These are phyloP conservation scores for Gambusia yucatana DNA, from an alignment of 2,797 vertebrate genomes.

Conservation along the genomic window DNA sequence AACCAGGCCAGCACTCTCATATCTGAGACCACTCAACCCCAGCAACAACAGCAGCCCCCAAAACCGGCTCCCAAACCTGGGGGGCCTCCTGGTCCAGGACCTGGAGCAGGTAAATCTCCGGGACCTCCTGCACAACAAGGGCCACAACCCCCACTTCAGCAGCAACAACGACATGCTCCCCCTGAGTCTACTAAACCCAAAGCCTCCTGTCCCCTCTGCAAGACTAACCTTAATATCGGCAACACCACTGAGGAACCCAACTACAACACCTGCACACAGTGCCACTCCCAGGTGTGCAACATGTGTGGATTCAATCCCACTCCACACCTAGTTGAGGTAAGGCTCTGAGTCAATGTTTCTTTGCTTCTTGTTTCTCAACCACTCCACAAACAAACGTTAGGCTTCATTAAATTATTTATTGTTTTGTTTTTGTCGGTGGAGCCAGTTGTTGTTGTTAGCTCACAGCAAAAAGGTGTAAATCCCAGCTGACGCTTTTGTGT, in stretches of 20 bases:
- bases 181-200: conserved; percentile 85
- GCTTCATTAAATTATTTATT: conserved; percentile 49
- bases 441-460: background rate
- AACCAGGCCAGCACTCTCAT: conserved; percentile 97
- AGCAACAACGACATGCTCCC: conserved; percentile 57
- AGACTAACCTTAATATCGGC: conserved; percentile 91
- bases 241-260: conserved; percentile 87
- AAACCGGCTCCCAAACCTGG: conserved; percentile 88
- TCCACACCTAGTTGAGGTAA: conserved; percentile 96
- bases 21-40: conserved; percentile 87
- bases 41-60: conserved; percentile 80
- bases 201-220: conserved; percentile 93
- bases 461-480: background rate
- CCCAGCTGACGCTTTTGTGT: background rate
- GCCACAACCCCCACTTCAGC: conserved; percentile 59
- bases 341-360: conserved; percentile 42
- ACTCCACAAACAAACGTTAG: background rate
- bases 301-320: conserved; percentile 99
- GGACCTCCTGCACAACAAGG: conserved; percentile 67
- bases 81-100: conserved; percentile 78
- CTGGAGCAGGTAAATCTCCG: conserved; percentile 79
- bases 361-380: background rate
- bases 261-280: conserved; percentile 96
- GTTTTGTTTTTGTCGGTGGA: conserved; percentile 30
- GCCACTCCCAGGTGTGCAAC: conserved; percentile 95